phyloP scores from a whole-genome alignment of 2,888 invertebrate species.

The Lochmaea crataegi region DNA sequence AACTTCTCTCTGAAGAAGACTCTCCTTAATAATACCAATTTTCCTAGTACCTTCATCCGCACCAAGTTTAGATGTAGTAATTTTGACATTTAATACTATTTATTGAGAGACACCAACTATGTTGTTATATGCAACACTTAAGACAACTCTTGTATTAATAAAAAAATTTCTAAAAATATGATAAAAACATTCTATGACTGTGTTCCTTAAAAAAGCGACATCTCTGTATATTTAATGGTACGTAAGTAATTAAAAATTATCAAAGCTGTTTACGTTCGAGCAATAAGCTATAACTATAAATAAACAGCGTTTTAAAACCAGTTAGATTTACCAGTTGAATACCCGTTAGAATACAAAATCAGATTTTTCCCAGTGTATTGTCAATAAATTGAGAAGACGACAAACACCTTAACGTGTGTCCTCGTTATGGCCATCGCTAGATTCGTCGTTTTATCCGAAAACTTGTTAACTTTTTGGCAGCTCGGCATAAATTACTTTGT shows the following conservation, averaged over 20 bases:
- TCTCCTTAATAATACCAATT: too few relatives aligned
- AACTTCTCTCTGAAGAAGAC: too few relatives aligned
- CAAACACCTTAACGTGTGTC: slow-evolving; percentile 14
- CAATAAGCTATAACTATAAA: slow-evolving; percentile 17
- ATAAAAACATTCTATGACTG: too few relatives aligned
- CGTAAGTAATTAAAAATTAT: neutral
- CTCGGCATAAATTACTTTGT: slow-evolving; percentile 25
- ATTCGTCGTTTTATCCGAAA: slow-evolving; percentile 17
- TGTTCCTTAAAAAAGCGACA: too few relatives aligned
- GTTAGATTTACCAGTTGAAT: slow-evolving; percentile 6
- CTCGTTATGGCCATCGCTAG: slow-evolving; percentile 15
- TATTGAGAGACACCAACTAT: too few relatives aligned
- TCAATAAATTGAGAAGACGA: slow-evolving; percentile 24
- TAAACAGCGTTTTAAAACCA: slow-evolving; percentile 2
- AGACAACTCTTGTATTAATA: too few relatives aligned
- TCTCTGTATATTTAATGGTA: neutral
- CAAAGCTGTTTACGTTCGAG: neutral
- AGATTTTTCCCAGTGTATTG: slow-evolving; percentile 22
- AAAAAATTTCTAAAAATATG: too few relatives aligned
- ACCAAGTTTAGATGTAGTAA: too few relatives aligned
- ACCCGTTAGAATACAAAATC: slow-evolving; percentile 17
- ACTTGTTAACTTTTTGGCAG: slow-evolving; percentile 28
- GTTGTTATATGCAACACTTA: too few relatives aligned
- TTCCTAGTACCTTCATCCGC: too few relatives aligned
- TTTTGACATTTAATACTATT: too few relatives aligned